Percentiles rank a stretch among this genome's conserved stretches.
These are phyloP conservation scores for Athalia rosae DNA, from an alignment of 2,888 invertebrate genomes.

Conservation along the genomic window DNA sequence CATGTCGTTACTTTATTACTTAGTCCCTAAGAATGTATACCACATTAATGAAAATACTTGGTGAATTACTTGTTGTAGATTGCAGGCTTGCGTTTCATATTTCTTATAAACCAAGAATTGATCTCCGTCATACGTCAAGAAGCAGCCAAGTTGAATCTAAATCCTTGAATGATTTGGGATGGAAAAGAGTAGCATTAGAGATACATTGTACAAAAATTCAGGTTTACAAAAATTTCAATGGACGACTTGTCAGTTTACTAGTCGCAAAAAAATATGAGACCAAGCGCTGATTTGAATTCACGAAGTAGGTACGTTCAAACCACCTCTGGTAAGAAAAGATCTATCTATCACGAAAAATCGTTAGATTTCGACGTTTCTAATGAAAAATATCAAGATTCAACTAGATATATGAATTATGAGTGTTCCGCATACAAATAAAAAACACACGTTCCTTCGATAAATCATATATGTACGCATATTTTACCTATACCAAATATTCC, in stretches of 20 bases:
- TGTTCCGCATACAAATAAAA: too few relatives aligned
- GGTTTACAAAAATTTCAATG: not conserved
- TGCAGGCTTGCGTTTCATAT: slow-evolving; percentile 93
- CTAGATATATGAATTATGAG: too few relatives aligned
- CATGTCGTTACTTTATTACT: too few relatives aligned
- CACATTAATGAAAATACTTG: not conserved
- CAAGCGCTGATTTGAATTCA: too few relatives aligned
- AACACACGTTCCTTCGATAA: too few relatives aligned
- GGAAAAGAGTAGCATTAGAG: not conserved
- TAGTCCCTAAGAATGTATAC: too few relatives aligned
- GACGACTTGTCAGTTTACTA: not conserved
- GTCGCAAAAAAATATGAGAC: not conserved
- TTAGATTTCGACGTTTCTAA: too few relatives aligned
- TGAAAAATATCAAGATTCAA: too few relatives aligned
- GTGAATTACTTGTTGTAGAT: slow-evolving; percentile 78
- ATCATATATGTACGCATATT: too few relatives aligned
- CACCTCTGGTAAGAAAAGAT: too few relatives aligned
- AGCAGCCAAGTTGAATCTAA: slow-evolving; percentile 85
- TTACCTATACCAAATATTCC: not conserved
- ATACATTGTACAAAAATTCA: not conserved
- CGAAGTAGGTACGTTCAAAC: too few relatives aligned
- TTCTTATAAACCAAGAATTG: slow-evolving; percentile 93
- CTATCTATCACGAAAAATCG: too few relatives aligned
- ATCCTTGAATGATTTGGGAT: slow-evolving; percentile 57
- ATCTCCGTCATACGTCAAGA: slow-evolving; percentile 93